Evolutionary conservation across 2,113 vertebrate species (phyloP).

Genomic region (Panthera leo): DNA sequence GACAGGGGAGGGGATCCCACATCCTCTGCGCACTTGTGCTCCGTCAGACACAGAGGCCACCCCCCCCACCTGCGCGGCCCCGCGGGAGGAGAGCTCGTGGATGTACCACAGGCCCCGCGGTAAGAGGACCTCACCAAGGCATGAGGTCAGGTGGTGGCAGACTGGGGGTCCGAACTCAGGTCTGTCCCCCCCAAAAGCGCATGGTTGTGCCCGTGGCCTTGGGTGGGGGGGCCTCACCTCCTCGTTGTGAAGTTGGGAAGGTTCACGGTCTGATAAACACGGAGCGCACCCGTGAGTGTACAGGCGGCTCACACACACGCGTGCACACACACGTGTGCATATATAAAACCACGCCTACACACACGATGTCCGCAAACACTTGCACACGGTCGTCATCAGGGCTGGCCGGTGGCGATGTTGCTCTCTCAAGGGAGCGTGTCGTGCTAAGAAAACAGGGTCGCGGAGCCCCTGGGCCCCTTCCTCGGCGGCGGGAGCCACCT

Average conservation of each 20-base stretch:
- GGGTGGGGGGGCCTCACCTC: not conserved
- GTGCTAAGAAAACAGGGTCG: not conserved
- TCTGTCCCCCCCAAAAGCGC: too few species aligned
- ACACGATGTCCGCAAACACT: not conserved
- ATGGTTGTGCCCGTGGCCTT: not conserved
- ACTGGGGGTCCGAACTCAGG: too few species aligned
- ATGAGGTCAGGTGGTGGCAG: fast-evolving
- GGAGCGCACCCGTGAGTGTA: not conserved
- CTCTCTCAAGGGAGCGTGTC: not conserved
- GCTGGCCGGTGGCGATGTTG: not conserved
- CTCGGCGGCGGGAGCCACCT: not conserved
- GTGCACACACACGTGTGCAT: not conserved
- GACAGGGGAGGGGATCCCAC: not conserved
- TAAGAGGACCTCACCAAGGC: not conserved
- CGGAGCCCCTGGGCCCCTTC: too few species aligned
- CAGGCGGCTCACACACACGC: too few species aligned
- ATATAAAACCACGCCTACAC: not conserved
- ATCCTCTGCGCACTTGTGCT: not conserved
- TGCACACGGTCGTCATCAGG: too few species aligned
- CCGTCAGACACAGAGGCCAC: not conserved
- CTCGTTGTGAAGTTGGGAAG: not conserved
- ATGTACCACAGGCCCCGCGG: not conserved
- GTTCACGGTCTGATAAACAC: not conserved
- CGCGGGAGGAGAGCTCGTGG: fast-evolving
- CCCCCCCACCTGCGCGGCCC: not conserved